Evolutionary conservation across 2,113 vertebrate species (phyloP).

Genomic region (Pantherophis guttatus): DNA sequence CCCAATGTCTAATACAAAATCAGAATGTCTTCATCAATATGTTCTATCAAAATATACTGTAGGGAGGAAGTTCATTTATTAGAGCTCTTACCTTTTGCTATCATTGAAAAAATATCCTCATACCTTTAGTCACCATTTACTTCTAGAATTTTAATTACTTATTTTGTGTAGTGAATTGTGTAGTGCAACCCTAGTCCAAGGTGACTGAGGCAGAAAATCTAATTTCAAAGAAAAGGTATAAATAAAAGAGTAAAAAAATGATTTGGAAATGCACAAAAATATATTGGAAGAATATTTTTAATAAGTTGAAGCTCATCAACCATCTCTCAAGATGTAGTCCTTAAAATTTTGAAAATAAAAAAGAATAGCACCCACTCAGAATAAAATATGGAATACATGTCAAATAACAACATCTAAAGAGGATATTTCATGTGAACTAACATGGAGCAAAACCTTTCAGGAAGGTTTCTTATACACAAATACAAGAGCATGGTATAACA

Average conservation of each 20-base stretch:
- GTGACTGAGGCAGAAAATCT: background rate
- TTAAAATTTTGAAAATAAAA: background rate
- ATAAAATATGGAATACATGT: background rate
- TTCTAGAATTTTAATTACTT: background rate
- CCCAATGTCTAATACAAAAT: background rate
- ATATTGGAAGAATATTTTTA: background rate
- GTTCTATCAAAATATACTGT: background rate
- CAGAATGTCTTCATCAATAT: background rate
- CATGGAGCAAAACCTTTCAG: background rate
- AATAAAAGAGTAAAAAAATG: background rate
- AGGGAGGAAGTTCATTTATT: background rate
- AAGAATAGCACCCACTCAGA: background rate
- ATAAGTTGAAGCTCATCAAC: background rate
- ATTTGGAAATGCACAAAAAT: background rate
- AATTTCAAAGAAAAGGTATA: background rate
- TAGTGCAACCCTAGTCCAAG: background rate
- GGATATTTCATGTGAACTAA: background rate
- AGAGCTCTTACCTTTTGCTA: background rate
- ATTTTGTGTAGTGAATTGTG: background rate
- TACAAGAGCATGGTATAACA: background rate
- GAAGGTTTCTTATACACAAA: background rate
- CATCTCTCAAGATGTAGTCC: background rate
- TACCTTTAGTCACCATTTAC: background rate
- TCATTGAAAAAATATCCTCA: background rate
- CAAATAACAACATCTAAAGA: background rate